A percentile compares a stretch with the other conserved stretches of the same genome.
Evolutionary conservation across 2,113 vertebrate species (phyloP).

Genomic region (Vireo altiloquus): DNA sequence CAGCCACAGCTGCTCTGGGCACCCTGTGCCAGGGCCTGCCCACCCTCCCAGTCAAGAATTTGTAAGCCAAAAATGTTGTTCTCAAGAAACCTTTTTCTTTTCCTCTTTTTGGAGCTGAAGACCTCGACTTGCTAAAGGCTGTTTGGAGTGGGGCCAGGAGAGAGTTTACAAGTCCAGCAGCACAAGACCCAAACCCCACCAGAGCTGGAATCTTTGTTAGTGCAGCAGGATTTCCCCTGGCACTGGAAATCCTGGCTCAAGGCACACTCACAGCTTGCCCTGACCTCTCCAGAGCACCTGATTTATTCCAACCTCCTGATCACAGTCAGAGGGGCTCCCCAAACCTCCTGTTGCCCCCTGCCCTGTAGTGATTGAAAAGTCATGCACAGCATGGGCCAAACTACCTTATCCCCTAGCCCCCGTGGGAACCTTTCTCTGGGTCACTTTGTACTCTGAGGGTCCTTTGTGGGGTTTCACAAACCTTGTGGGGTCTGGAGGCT

Average conservation of each 20-base stretch:
- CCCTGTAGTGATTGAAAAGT: not conserved
- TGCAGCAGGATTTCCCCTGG: not conserved
- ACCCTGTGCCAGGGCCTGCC: not conserved
- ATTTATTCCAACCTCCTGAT: not conserved
- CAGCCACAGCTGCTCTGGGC: not conserved
- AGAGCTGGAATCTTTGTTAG: not conserved
- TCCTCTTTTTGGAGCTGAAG: slow-evolving; percentile 12
- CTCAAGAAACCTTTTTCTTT: not conserved
- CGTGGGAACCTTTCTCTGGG: rapidly evolving
- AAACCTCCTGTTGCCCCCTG: not conserved
- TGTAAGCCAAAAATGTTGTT: not conserved
- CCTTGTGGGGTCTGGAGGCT: rapidly evolving
- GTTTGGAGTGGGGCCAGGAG: not conserved
- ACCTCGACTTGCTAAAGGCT: not conserved
- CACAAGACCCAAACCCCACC: not conserved
- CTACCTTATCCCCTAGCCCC: not conserved
- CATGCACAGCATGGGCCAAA: rapidly evolving
- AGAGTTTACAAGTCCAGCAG: not conserved
- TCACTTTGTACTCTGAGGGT: not conserved
- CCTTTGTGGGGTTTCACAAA: not conserved
- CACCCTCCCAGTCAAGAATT: rapidly evolving
- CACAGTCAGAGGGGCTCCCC: not conserved
- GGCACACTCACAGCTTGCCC: not conserved
- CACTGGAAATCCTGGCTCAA: not conserved
- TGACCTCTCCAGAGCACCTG: not conserved